phyloP scores from a whole-genome alignment of 2,888 invertebrate genomes.

The Zele albiditarsus region DNA sequence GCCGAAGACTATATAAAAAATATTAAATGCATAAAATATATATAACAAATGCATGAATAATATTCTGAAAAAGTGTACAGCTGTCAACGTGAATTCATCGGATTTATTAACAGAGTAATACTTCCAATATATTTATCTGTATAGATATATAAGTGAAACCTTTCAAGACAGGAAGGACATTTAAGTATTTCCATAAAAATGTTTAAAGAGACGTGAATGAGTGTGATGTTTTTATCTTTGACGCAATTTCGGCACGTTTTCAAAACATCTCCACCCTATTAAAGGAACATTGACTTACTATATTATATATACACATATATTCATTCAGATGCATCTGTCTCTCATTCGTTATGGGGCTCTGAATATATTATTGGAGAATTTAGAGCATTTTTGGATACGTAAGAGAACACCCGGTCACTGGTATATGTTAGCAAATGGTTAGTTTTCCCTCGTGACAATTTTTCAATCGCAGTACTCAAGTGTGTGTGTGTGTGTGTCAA shows the following conservation, averaged over 20 bases:
- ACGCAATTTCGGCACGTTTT: slow-evolving; percentile 66
- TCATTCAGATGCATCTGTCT: slow-evolving; percentile 57
- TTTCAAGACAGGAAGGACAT: slow-evolving; percentile 6
- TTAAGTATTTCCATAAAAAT: background rate
- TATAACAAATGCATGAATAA: slow-evolving; percentile 1
- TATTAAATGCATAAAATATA: too few relatives aligned
- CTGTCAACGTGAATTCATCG: background rate
- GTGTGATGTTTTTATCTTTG: slow-evolving; percentile 49
- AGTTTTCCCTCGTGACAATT: background rate
- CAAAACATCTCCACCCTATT: slow-evolving; percentile 59
- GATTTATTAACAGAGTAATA: background rate
- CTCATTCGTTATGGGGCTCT: slow-evolving; percentile 49
- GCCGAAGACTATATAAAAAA: background rate
- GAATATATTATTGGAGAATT: slow-evolving; percentile 57
- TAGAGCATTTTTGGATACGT: slow-evolving; percentile 47
- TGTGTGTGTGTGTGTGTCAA: background rate
- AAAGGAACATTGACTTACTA: slow-evolving; percentile 49
- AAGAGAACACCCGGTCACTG: background rate
- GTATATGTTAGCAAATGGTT: background rate
- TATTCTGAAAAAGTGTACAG: background rate
- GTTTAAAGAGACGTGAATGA: slow-evolving; percentile 4
- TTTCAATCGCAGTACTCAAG: background rate
- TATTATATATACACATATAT: slow-evolving; percentile 5
- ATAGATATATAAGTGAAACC: background rate
- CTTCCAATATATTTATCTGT: background rate